Evolutionary conservation across 2,888 invertebrate genomes (phyloP), one percentile per base, ranked within the genome.

Genomic region (Dioctria rufipes): DNA sequence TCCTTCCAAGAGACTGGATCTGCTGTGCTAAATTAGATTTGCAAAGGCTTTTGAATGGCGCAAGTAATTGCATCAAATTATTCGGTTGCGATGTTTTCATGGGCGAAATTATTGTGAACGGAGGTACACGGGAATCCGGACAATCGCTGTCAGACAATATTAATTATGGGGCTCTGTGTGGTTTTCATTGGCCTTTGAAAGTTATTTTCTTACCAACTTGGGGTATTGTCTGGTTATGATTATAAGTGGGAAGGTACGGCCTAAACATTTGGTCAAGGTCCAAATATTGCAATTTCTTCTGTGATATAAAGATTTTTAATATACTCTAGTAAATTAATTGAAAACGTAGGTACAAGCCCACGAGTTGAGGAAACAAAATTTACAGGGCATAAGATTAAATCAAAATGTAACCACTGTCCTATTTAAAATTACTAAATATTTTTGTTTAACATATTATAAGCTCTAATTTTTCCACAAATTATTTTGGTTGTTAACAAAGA

Each of bases 11-110:
- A 78, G 78, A 65, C 63, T 63, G 78, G 39, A 11, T 51, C 51
- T n/a, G 43, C 78, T 78, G 65, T 63, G 78, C 78, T 58, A 66
- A 79, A 79, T 79, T 79, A 69, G 69, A 79, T 79, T 79, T 69
- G 42, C 67, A 42, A 60, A 43, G 60, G 54, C 37, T 13, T 54
- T n/a, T 66, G 78, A 78, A 78, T 66, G 54, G 51, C 51, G 25
- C 54, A 49, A 54, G 78, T 78, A 78, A 51, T 51, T 66, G 66
- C 63, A 65, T 78, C 75, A 75, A 75, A 75, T 75, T 75, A 75
- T 75, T 75, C 75, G 75, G 78, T 65, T 78, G 63, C 49, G 65
- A 49, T 51, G 63, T 65, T 65, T 78, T 65, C 65, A 65, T 63
- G 46, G 51, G 51, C 49, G 40, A 61, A 66, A 51, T 65, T 46